Percentiles rank a stretch among this genome's conserved stretches.
Evolutionary conservation across 2,797 vertebrate species (phyloP).

Genomic region (Halcyon smyrnensis): DNA sequence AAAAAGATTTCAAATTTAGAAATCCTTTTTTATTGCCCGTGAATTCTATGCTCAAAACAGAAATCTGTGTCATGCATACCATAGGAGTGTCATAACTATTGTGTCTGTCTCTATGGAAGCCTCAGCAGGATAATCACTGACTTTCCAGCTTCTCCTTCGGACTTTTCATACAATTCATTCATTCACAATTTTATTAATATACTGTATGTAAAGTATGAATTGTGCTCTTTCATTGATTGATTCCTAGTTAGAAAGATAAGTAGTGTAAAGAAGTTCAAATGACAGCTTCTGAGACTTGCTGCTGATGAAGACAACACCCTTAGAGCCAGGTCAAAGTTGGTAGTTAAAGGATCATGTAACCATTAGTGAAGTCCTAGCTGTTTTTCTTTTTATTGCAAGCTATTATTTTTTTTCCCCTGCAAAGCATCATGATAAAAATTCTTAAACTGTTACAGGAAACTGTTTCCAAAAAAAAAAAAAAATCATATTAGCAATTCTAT

Average conservation of each 20-base stretch:
- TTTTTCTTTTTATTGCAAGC: not conserved
- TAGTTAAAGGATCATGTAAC: not conserved
- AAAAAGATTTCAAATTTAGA: not conserved
- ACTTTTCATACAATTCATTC: not conserved
- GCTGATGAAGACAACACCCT: not conserved
- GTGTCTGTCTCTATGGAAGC: conserved; percentile 70
- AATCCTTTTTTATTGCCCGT: not conserved
- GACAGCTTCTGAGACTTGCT: not conserved
- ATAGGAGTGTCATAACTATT: conserved; percentile 58
- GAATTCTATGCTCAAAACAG: not conserved
- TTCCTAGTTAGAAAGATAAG: not conserved
- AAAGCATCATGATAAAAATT: not conserved
- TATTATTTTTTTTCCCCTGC: not conserved
- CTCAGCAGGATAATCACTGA: not conserved
- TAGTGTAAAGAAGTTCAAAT: not conserved
- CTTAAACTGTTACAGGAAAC: not conserved
- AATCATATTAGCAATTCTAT: not conserved
- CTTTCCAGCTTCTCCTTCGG: not conserved
- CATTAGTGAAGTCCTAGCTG: not conserved
- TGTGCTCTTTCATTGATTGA: not conserved
- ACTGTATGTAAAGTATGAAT: not conserved
- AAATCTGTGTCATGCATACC: conserved; percentile 14
- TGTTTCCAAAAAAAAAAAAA: not conserved
- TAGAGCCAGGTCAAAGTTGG: not conserved
- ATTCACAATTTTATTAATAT: not conserved